phyloP scores from a whole-genome alignment of 2,888 invertebrate species.

The Glaucopsyche alexis region DNA sequence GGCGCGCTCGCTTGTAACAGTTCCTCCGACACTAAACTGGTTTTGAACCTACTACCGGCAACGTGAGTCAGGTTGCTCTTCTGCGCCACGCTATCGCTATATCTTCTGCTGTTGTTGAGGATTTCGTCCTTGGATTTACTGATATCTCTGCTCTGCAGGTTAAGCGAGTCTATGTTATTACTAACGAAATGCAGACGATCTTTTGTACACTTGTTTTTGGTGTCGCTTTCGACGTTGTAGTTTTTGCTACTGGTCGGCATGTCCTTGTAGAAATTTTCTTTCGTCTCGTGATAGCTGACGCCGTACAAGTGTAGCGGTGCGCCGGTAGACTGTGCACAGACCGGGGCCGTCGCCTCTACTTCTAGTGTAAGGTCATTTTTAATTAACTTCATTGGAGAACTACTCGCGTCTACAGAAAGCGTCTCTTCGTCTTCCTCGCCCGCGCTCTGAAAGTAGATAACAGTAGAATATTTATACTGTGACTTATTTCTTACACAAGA shows the following conservation, averaged over 20 bases:
- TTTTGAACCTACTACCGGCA: constrained; percentile 63
- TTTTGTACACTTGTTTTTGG: constrained; percentile 54
- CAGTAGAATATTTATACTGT: neutral
- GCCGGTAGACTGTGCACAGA: constrained; percentile 50
- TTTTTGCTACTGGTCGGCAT: constrained; percentile 71
- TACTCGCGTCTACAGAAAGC: constrained; percentile 73
- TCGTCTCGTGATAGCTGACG: constrained; percentile 61
- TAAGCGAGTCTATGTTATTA: constrained; percentile 54
- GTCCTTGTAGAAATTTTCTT: constrained; percentile 65
- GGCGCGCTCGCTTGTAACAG: constrained; percentile 51
- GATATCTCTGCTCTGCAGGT: constrained; percentile 53
- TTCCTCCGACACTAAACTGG: constrained; percentile 65
- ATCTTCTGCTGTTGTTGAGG: constrained; percentile 64
- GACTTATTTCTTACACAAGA: too few species aligned
- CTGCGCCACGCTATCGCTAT: constrained; percentile 65
- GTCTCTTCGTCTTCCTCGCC: constrained; percentile 81
- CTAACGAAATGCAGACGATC: constrained; percentile 47
- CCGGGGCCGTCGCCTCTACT: constrained; percentile 41
- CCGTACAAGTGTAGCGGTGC: constrained; percentile 57
- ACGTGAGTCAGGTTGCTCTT: constrained; percentile 55
- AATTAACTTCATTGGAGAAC: constrained; percentile 60
- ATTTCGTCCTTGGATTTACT: constrained; percentile 54
- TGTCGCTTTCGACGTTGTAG: constrained; percentile 59
- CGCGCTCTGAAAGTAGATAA: constrained; percentile 55
- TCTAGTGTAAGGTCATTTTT: constrained; percentile 62